Conservation (phyloP, 2,113 vertebrate species). For the Aegotheles bennettii region DNA sequence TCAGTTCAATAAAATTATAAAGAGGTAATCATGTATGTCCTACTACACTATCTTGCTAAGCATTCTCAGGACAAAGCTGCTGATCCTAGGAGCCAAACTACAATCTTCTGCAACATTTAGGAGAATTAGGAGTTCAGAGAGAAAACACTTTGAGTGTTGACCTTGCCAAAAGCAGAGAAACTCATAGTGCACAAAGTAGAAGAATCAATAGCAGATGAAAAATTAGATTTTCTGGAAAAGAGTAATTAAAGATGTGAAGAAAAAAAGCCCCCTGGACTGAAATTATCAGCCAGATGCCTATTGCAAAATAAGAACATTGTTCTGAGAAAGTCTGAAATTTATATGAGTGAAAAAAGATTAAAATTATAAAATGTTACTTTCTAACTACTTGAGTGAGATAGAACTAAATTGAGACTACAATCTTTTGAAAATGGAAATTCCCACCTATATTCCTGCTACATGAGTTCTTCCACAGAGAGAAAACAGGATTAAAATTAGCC, state of each 20-base stretch:
- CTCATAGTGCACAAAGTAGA: not conserved
- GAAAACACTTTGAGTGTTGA: not conserved
- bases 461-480: not conserved
- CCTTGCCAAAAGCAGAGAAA: slow-evolving; percentile 26
- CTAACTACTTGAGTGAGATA: not conserved
- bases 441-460: not conserved
- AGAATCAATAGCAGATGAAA: slow-evolving; percentile 15
- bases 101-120: not conserved
- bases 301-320: not conserved
- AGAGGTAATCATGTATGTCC: not conserved
- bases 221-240: not conserved
- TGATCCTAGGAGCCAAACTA: slow-evolving; percentile 14
- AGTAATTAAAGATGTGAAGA: not conserved
- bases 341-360: not conserved
- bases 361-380: not conserved
- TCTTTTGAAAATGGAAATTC: not conserved
- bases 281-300: not conserved
- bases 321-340: not conserved
- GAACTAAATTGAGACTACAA: not conserved
- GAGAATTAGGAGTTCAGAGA: slow-evolving; percentile 33
- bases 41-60: not conserved
- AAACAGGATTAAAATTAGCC: not conserved
- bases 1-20: not conserved
- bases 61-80: not conserved
- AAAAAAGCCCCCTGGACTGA: not conserved